Evolutionary conservation across 2,888 invertebrate genomes (phyloP).

Genomic region (Diarsia dahlii): DNA sequence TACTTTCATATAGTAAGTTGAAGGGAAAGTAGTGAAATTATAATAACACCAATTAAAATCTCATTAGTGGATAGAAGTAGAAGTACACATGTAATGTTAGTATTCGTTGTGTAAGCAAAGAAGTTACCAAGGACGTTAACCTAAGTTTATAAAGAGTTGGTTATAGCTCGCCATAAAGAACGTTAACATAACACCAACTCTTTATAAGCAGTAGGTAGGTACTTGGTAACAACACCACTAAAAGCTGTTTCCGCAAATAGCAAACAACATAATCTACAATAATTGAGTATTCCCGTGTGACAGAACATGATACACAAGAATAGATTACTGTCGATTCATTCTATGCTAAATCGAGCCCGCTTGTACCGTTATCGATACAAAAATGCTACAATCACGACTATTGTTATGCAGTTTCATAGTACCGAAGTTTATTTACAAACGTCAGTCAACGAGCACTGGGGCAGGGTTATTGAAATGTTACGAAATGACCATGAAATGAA

Average conservation of each 20-base stretch:
- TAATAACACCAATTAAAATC: no score
- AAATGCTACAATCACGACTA: constrained; percentile 66
- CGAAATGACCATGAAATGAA: constrained; percentile 88
- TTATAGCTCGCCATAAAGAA: constrained; percentile 20
- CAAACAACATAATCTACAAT: constrained; percentile 35
- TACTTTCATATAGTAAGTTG: neutral
- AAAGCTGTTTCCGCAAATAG: constrained; percentile 20
- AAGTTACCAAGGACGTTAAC: constrained; percentile 5
- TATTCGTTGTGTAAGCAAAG: neutral
- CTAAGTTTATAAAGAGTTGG: constrained; percentile 19
- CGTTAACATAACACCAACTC: constrained; percentile 26
- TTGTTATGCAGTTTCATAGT: constrained; percentile 67
- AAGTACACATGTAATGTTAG: neutral
- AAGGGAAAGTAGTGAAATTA: constrained; percentile 44
- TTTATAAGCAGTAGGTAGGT: constrained; percentile 47
- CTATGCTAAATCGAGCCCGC: constrained; percentile 56
- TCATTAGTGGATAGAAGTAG: constrained; percentile 13
- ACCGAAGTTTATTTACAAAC: constrained; percentile 77
- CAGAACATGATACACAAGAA: constrained; percentile 38
- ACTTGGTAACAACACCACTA: constrained; percentile 12
- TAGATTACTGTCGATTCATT: constrained; percentile 46
- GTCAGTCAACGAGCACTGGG: constrained; percentile 73
- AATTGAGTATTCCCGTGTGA: constrained; percentile 55
- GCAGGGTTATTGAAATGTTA: constrained; percentile 83
- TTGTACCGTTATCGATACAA: constrained; percentile 64